Conservation (phyloP, 1,140 invertebrate genomes). For the Chironomus tepperi region DNA sequence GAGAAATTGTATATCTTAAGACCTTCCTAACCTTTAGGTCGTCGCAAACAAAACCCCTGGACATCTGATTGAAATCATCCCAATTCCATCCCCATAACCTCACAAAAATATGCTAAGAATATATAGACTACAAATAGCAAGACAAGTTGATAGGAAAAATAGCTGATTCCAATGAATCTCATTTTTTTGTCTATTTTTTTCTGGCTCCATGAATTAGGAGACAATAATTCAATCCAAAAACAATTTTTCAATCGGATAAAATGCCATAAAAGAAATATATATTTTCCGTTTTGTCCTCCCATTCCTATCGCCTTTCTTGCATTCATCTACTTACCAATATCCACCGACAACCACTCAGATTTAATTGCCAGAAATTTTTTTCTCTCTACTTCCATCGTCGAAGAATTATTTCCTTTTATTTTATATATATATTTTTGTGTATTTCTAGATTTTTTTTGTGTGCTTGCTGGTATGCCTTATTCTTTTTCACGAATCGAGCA, state of each 20-base stretch:
- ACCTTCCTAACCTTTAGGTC: too few relatives aligned
- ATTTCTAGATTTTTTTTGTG: not conserved
- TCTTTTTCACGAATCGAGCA: not conserved
- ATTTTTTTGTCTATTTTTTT: not conserved
- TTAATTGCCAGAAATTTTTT: conserved; percentile 19
- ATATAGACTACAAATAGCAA: not conserved
- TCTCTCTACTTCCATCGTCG: not conserved
- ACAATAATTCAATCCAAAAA: conserved; percentile 23
- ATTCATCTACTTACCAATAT: conserved; percentile 2
- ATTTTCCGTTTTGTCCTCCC: conserved; percentile 19
- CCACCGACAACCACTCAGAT: conserved; percentile 17
- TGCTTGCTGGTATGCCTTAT: not conserved
- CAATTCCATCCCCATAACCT: too few relatives aligned
- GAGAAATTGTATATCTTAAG: too few relatives aligned
- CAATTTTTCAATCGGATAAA: conserved; percentile 19
- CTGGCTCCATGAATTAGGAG: conserved; percentile 1
- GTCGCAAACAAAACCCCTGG: too few relatives aligned
- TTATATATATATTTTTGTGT: too few relatives aligned
- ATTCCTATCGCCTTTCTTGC: not conserved
- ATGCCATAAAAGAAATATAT: conserved; percentile 19
- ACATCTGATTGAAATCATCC: too few relatives aligned
- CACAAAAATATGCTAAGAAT: not conserved
- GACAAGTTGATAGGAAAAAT: conserved; percentile 12
- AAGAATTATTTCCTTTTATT: not conserved
- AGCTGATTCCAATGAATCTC: conserved; percentile 7